Conservation (phyloP, 2,113 vertebrate species). For the Trinectes maculatus region DNA sequence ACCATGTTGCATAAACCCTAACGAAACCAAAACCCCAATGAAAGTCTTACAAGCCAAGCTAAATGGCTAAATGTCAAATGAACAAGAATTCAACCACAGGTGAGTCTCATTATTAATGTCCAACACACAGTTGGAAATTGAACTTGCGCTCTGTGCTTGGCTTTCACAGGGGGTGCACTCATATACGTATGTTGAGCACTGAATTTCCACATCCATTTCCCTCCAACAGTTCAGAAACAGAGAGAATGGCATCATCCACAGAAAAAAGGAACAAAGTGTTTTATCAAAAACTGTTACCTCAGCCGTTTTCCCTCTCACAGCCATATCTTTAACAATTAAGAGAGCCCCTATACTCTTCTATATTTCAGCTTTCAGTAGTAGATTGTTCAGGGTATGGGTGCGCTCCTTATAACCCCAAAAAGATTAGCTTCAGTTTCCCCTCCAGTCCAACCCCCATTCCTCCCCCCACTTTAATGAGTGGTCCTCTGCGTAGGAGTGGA, state of each 20-base stretch:
- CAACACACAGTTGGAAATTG: too few species aligned
- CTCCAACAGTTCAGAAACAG: too few species aligned
- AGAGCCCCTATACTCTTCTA: background rate
- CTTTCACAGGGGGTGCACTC: too few species aligned
- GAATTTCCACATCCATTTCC: too few species aligned
- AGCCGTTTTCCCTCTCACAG: background rate
- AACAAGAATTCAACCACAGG: too few species aligned
- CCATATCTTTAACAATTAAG: background rate
- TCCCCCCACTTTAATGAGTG: conserved; percentile 59
- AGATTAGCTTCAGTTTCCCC: conserved; percentile 24
- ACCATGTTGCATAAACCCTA: too few species aligned
- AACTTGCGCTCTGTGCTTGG: too few species aligned
- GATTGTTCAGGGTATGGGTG: background rate
- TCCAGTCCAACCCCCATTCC: conserved; percentile 15
- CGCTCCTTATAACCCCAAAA: conserved; percentile 13
- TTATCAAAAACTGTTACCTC: background rate
- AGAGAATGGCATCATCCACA: background rate
- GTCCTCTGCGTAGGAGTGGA: conserved; percentile 50
- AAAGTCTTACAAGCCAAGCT: too few species aligned
- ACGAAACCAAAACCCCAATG: too few species aligned
- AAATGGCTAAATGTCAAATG: too few species aligned
- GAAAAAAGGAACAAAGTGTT: background rate
- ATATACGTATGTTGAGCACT: too few species aligned
- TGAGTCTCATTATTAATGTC: too few species aligned
- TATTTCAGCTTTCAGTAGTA: background rate